Evolutionary conservation across 2,888 invertebrate species (phyloP), one percentile per base, ranked within the genome.

Genomic region (Synanthedon tipuliformis): DNA sequence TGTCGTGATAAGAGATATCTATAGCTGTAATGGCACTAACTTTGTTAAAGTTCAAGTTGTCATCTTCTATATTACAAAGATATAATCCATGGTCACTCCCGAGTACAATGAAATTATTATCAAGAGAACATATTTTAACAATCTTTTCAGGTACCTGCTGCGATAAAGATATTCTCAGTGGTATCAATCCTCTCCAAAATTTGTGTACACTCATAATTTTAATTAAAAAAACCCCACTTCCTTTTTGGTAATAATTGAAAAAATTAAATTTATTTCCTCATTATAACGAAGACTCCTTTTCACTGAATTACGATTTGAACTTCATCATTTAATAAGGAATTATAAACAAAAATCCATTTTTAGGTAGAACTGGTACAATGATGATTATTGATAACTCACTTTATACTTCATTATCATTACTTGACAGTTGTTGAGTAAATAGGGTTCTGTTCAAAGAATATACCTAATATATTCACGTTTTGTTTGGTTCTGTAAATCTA

Each of bases 1-100:
- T 82, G 63, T 88, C 88, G 68, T 89, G 89, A 64, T 89, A 88
- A 61, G 91, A 90, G 72, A 93, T 89, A 79, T 92, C 92, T 60
- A 90, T 80, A 34, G 90, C 90, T 60, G 82, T 81, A 58, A 90
- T 81, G 56, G 89, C 87, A 51, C 82, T 78, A 52, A 88, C 78
- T 69, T 80, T 88, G 57, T 81, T 81, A 61, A 88, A 82, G 58
- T 82, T 69, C 56, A 87, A 69, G 40, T 71, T 71, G 57, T 83
- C 77, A 11, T 81, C 78, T 59, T 76, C 69, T 61, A 78, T 71
- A 61, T 73, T 74, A 60, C 86, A 84, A 59, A 73, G 71, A 66
- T 86, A 87, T n/a, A 87, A 67, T 53, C 78, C 74, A 73, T 87
- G 86, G 72, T 86, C 85, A 65, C 73, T 82, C 51, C 83, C 84